Percentiles rank a stretch among this genome's conserved stretches.
Conservation (phyloP, 2,113 vertebrate genomes). For the Regulus satrapa region DNA sequence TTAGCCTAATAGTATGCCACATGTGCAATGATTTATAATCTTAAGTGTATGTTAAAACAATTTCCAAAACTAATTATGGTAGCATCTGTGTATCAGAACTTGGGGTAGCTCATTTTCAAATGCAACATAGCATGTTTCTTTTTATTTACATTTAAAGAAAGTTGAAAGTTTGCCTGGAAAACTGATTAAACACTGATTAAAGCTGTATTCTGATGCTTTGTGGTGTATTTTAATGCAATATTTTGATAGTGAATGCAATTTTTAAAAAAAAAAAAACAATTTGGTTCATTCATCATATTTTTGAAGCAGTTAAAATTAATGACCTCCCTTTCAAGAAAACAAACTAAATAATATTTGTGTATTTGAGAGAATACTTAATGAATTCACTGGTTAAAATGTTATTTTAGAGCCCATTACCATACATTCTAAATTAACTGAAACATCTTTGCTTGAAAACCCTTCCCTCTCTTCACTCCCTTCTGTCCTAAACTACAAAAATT, state of each 20-base stretch:
- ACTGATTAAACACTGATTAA: constrained; percentile 48
- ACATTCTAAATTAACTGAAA: constrained; percentile 66
- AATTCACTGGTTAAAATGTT: constrained; percentile 68
- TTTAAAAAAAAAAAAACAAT: constrained; percentile 74
- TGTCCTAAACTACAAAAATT: constrained; percentile 32
- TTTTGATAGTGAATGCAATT: constrained; percentile 58
- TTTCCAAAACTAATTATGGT: neutral
- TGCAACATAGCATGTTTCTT: neutral
- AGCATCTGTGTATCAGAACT: neutral
- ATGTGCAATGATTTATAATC: neutral
- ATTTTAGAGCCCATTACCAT: constrained; percentile 64
- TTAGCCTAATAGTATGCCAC: neutral
- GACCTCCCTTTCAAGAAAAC: constrained; percentile 72
- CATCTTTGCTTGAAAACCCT: neutral
- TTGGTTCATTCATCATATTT: constrained; percentile 68
- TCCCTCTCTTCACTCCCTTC: neutral
- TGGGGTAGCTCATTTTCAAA: neutral
- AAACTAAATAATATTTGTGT: constrained; percentile 71
- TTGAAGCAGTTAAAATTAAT: constrained; percentile 72
- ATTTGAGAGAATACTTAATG: constrained; percentile 73
- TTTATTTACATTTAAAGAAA: constrained; percentile 39
- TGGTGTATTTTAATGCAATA: constrained; percentile 63
- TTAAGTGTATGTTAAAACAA: neutral
- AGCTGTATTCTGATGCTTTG: constrained; percentile 24
- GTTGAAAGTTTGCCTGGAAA: constrained; percentile 10